Percentiles rank a stretch among this genome's conserved stretches.
These are phyloP conservation scores for Catocala fraxini DNA, from an alignment of 2,888 invertebrate genomes.

Conservation along the genomic window DNA sequence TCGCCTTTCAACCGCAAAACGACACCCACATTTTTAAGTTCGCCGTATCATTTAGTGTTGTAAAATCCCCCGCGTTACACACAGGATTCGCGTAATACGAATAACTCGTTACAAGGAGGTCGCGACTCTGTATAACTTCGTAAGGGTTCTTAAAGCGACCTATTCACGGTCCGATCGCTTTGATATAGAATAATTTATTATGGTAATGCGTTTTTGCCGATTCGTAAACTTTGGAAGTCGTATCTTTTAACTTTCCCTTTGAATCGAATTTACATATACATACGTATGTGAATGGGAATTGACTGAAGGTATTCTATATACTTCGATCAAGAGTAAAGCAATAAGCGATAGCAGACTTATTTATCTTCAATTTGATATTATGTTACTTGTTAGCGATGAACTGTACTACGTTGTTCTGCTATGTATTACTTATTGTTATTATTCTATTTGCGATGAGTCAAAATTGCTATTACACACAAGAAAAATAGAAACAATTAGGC, in stretches of 20 bases:
- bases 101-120: slow-evolving; percentile 34
- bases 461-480: no score
- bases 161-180: slow-evolving; percentile 49
- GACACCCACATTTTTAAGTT: slow-evolving; percentile 12
- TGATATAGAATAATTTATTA: slow-evolving; percentile 54
- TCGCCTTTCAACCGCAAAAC: no score
- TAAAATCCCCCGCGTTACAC: slow-evolving; percentile 27
- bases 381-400: no score
- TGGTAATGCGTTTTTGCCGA: slow-evolving; percentile 46
- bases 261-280: slow-evolving; percentile 26
- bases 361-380: no score
- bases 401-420: no score
- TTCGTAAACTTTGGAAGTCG: slow-evolving; percentile 39
- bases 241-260: slow-evolving; percentile 39
- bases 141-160: slow-evolving; percentile 37
- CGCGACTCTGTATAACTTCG: slow-evolving; percentile 37
- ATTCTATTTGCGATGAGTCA: no score
- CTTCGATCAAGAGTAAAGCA: no score
- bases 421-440: no score
- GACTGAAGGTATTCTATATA: background rate
- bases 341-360: no score
- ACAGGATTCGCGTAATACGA: slow-evolving; percentile 18
- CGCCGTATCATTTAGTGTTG: slow-evolving; percentile 28
- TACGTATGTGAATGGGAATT: slow-evolving; percentile 9
- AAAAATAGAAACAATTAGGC: no score